phyloP scores from a whole-genome alignment of 2,113 vertebrate genomes.

The Hippocampus guttulatus region DNA sequence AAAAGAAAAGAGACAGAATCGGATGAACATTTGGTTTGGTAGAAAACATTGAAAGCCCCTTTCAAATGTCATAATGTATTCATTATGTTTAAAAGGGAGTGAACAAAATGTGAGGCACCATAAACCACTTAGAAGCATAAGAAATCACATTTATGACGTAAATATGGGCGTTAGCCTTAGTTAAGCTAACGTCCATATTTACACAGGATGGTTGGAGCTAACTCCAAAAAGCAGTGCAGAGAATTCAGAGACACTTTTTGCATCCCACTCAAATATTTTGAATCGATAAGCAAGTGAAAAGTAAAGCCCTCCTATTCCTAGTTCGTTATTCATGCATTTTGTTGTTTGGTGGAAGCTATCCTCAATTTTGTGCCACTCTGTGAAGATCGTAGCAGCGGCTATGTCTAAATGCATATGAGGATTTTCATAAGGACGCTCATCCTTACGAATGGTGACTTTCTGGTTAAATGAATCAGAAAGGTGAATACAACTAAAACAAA shows the following conservation, averaged over 20 bases:
- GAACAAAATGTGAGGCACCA: not conserved
- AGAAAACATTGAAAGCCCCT: not conserved
- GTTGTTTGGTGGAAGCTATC: too few relatives aligned
- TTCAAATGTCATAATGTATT: too few relatives aligned
- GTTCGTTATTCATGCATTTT: too few relatives aligned
- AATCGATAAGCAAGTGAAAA: too few relatives aligned
- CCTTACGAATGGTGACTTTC: not conserved
- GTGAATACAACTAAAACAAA: not conserved
- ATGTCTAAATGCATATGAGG: not conserved
- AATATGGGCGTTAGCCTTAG: too few relatives aligned
- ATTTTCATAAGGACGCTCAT: not conserved
- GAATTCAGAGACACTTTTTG: not conserved
- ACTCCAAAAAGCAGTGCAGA: not conserved
- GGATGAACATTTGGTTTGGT: not conserved
- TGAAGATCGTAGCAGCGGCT: too few relatives aligned
- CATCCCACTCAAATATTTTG: too few relatives aligned
- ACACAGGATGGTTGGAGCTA: too few relatives aligned
- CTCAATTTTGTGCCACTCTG: too few relatives aligned
- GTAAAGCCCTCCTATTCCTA: too few relatives aligned
- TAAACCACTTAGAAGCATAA: not conserved
- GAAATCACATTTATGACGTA: not conserved
- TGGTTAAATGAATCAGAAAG: not conserved
- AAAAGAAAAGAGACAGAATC: constrained; percentile 50
- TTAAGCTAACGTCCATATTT: too few relatives aligned
- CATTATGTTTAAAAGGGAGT: not conserved